Conservation (phyloP, 2,797 vertebrate species). For the Megaceryle alcyon region DNA sequence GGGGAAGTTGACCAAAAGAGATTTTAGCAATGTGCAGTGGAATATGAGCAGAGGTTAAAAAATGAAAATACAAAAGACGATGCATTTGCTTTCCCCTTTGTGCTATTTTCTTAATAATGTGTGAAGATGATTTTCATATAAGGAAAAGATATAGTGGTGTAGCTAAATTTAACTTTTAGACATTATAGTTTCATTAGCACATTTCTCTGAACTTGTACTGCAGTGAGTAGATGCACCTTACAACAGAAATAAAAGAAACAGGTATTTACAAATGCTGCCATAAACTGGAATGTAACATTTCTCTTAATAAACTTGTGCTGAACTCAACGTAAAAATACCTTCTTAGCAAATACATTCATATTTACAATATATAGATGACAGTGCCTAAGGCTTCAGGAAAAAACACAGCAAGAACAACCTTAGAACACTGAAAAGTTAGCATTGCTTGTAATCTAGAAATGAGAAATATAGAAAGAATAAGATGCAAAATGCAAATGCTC, state of each 20-base stretch:
- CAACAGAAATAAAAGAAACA: constrained; percentile 32
- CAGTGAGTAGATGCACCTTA: constrained; percentile 5
- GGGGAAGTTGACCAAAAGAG: neutral
- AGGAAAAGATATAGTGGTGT: neutral
- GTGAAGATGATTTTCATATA: neutral
- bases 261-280: constrained; percentile 19
- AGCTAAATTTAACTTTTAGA: constrained; percentile 37
- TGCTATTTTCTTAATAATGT: neutral
- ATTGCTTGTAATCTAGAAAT: neutral
- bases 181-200: neutral
- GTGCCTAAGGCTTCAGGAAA: constrained; percentile 14
- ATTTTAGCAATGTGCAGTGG: neutral
- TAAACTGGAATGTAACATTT: constrained; percentile 42
- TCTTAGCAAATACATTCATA: constrained; percentile 38
- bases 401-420: neutral
- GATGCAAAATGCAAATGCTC: neutral
- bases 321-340: constrained; percentile 61
- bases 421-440: neutral
- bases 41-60: neutral
- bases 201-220: neutral
- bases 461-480: neutral
- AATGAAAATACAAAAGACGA: neutral
- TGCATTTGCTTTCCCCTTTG: neutral
- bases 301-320: constrained; percentile 40
- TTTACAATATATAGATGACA: constrained; percentile 16